Evolutionary conservation across 2,888 invertebrate species (phyloP), one percentile per base, ranked within the genome.

Genomic region (Blastobasis adustella): DNA sequence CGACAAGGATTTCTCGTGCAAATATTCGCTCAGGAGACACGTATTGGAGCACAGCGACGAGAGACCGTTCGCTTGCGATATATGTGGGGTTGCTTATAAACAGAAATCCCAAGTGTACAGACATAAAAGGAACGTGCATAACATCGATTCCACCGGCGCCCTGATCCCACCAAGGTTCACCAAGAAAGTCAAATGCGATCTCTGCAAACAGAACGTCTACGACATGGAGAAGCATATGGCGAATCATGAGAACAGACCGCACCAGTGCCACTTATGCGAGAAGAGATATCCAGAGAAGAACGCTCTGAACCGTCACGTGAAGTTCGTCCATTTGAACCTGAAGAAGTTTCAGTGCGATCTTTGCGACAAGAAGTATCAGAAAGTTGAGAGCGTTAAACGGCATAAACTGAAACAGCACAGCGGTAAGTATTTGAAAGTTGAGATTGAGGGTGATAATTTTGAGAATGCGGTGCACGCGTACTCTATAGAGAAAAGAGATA

Each of bases 1-100:
- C 9, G 42, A 42, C 42, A 42, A 42, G 42, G 9, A 5, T 9
- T 54, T 58, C n/a, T 51, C 56, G 37, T 38, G 52, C 40, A 53
- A 57, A 46, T 49, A 49, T 6, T 40, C 49, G 10, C 47, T 60
- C 23, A 52, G 47, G 10, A 44, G 54, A 5, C 60, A 60, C 45
- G 52, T 53, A 9, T 46, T 54, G 8, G 53, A 51, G 40, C 60
- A 60, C 43, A 57, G 54, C 1, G 57, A 58, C 5, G 57, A 57
- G 49, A 57, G 53, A 39, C 57, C 54, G 1, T 56, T 54, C 46
- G 49, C 49, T 0, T 60, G 60, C 47, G 54, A 56, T 49, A 50
- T 49, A 0, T 60, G 60, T 47, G 53, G 58, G 10, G 46, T 52
- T 23, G 10, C 42, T 42, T 42, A n/a, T 42, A 5, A 5, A 9